Conservation (phyloP, 2,113 vertebrate genomes). For the Phoxinus phoxinus region DNA sequence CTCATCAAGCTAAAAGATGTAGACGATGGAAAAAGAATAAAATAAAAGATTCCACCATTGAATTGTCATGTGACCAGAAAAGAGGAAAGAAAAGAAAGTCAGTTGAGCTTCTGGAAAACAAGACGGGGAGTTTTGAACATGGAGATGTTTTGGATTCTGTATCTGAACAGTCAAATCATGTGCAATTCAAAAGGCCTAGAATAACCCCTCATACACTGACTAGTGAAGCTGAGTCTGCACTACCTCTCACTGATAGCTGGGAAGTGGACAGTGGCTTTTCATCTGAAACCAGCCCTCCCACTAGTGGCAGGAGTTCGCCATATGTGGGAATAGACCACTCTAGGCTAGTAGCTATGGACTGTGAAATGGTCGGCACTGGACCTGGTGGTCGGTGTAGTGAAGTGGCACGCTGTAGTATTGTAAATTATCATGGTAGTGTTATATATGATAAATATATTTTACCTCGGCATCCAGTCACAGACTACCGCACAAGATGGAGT, state of each 20-base stretch:
- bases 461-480: constrained; percentile 80
- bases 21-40: neutral
- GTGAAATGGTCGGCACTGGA: constrained; percentile 97
- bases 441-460: constrained; percentile 89
- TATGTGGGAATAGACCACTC: constrained; percentile 29
- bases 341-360: constrained; percentile 88
- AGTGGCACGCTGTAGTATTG: constrained; percentile 89
- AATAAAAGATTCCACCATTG: neutral
- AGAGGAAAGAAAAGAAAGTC: constrained; percentile 40
- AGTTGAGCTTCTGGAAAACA: constrained; percentile 11
- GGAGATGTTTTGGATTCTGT: neutral
- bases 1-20: neutral
- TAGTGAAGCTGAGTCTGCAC: neutral
- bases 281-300: constrained; percentile 64
- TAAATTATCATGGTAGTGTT: constrained; percentile 85
- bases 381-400: constrained; percentile 81
- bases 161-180: neutral
- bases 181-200: constrained; percentile 35
- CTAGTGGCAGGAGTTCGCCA: constrained; percentile 62
- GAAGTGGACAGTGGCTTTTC: constrained; percentile 73
- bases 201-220: neutral
- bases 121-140: neutral
- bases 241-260: constrained; percentile 58
- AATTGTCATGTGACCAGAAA: neutral
- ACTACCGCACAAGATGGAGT: constrained; percentile 94